Evolutionary conservation across 2,888 invertebrate genomes (phyloP).

Genomic region (Drosophila nigricruria): DNA sequence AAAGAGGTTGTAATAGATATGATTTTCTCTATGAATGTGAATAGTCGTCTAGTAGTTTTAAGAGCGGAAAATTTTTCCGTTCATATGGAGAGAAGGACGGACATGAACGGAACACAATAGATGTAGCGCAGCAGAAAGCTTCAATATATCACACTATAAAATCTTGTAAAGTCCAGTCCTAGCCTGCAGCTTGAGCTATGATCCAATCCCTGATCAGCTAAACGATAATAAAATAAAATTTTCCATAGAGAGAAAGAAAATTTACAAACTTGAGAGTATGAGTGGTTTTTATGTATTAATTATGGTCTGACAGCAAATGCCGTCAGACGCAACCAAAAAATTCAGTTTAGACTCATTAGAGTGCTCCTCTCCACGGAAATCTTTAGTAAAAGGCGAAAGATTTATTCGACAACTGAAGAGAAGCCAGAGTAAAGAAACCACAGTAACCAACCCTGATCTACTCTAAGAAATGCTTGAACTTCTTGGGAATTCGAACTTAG

Average conservation of each 20-base stretch:
- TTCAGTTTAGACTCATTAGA: slow-evolving; percentile 84
- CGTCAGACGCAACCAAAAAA: slow-evolving; percentile 43
- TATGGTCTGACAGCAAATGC: slow-evolving; percentile 38
- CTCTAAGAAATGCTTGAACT: background rate
- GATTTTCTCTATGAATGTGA: too few species aligned
- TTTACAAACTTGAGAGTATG: background rate
- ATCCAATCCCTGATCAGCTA: too few species aligned
- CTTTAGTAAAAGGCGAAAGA: slow-evolving; percentile 92
- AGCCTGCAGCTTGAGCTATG: too few species aligned
- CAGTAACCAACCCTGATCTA: background rate
- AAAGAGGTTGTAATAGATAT: too few species aligned
- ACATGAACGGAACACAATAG: too few species aligned
- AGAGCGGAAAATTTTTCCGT: too few species aligned
- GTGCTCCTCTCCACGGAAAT: slow-evolving; percentile 91
- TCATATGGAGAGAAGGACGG: too few species aligned
- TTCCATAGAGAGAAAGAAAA: background rate
- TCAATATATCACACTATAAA: too few species aligned
- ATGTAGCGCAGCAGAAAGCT: too few species aligned
- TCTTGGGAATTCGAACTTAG: slow-evolving; percentile 5
- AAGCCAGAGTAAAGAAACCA: slow-evolving; percentile 8
- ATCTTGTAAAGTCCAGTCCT: too few species aligned
- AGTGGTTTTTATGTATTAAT: slow-evolving; percentile 15
- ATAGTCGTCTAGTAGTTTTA: too few species aligned
- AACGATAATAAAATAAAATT: too few species aligned
- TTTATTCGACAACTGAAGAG: slow-evolving; percentile 71